Conservation (phyloP, 2,113 vertebrate species). For the Oceanites oceanicus region DNA sequence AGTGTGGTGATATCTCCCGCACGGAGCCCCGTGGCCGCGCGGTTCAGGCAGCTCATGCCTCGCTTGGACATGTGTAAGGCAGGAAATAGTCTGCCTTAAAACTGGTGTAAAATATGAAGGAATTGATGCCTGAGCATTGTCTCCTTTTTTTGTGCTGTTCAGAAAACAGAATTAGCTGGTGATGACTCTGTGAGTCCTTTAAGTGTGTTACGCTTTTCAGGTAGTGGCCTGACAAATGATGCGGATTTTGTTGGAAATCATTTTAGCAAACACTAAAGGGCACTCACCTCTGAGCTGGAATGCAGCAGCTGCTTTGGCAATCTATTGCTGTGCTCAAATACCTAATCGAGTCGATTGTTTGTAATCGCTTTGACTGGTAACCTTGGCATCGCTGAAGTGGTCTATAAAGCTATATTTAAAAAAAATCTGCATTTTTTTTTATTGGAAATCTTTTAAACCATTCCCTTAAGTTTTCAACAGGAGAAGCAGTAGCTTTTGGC, state of each 20-base stretch:
- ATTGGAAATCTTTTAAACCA: not conserved
- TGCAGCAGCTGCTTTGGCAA: not conserved
- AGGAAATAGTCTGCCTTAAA: not conserved
- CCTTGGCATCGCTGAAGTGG: not conserved
- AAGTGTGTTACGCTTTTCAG: not conserved
- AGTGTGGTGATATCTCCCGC: rapidly evolving
- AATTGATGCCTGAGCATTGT: not conserved
- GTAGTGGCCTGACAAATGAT: not conserved
- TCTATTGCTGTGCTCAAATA: not conserved
- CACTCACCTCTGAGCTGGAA: not conserved
- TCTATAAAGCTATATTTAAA: not conserved
- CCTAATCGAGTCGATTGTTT: not conserved
- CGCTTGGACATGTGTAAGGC: not conserved
- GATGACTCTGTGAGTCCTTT: not conserved
- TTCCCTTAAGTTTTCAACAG: not conserved
- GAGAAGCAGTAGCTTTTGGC: not conserved
- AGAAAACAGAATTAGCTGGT: not conserved
- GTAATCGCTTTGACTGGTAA: not conserved
- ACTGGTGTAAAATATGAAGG: not conserved
- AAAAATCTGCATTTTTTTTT: not conserved
- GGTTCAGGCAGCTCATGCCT: rapidly evolving
- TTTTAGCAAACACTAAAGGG: not conserved
- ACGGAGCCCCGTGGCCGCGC: rapidly evolving
- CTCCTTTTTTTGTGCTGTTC: not conserved
- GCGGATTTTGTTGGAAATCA: not conserved